Conservation (phyloP, 2,797 vertebrate species). For the Crocidura indochinensis region DNA sequence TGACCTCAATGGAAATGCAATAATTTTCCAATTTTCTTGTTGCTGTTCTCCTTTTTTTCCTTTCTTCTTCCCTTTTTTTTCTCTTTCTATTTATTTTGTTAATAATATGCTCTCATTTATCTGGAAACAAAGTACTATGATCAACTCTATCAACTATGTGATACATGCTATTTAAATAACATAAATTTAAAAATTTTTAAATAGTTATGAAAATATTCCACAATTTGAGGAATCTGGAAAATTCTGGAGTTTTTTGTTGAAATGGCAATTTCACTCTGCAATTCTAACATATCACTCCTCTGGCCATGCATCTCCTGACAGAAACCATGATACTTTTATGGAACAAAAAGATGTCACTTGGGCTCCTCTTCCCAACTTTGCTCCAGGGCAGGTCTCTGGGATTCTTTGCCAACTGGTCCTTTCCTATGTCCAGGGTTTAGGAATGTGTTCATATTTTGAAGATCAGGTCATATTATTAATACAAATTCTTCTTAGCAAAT, state of each 20-base stretch:
- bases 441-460: background rate
- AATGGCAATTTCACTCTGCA: background rate
- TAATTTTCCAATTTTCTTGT: too few species aligned
- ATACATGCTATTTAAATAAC: too few species aligned
- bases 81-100: too few species aligned
- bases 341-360: background rate
- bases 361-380: background rate
- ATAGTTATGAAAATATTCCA: background rate
- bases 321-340: background rate
- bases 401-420: slow-evolving; percentile 12
- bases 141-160: too few species aligned
- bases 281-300: background rate
- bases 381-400: background rate
- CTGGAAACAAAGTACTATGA: too few species aligned
- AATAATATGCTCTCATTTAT: too few species aligned
- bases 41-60: too few species aligned
- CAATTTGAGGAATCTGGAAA: slow-evolving; percentile 11
- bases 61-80: too few species aligned
- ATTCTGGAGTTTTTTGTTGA: background rate
- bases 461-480: background rate
- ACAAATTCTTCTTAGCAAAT: background rate
- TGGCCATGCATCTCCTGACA: background rate
- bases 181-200: too few species aligned
- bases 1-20: too few species aligned
- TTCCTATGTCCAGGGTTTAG: background rate